A percentile compares a stretch with the other conserved stretches of the same genome.
Conservation (phyloP, 37 sponge, comb jelly and placozoan genomes). For the Spongilla lacustris region DNA sequence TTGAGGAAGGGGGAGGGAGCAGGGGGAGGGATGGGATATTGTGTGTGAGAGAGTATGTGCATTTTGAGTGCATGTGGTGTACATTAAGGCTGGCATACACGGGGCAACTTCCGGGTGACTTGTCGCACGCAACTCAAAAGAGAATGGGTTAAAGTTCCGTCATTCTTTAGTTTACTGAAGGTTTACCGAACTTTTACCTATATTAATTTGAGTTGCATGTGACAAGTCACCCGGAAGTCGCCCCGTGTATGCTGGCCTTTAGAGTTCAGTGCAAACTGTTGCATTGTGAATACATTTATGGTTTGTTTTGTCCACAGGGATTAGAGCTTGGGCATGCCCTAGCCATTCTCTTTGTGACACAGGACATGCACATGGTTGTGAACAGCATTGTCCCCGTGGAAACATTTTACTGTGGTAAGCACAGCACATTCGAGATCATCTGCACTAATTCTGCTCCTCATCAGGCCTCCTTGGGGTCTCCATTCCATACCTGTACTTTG, state of each 20-base stretch:
- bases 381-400: constrained; percentile 67
- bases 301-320: neutral
- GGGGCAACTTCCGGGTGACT: too few species aligned
- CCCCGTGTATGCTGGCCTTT: too few species aligned
- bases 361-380: constrained; percentile 65
- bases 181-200: too few species aligned
- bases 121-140: too few species aligned
- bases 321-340: constrained; percentile 11
- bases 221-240: too few species aligned
- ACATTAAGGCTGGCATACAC: neutral
- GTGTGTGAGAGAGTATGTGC: neutral
- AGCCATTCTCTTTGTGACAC: constrained; percentile 66
- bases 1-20: neutral
- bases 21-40: neutral
- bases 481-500: constrained; percentile 80
- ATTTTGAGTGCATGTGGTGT: neutral
- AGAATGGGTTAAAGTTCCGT: too few species aligned
- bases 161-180: too few species aligned
- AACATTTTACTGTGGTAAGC: constrained; percentile 43
- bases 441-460: neutral
- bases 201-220: too few species aligned
- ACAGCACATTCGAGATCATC: neutral
- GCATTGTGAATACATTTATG: neutral
- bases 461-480: constrained; percentile 73
- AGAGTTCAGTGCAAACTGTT: too few species aligned